Evolutionary conservation across 2,113 vertebrate species (phyloP).

Genomic region (Apodemus sylvaticus): DNA sequence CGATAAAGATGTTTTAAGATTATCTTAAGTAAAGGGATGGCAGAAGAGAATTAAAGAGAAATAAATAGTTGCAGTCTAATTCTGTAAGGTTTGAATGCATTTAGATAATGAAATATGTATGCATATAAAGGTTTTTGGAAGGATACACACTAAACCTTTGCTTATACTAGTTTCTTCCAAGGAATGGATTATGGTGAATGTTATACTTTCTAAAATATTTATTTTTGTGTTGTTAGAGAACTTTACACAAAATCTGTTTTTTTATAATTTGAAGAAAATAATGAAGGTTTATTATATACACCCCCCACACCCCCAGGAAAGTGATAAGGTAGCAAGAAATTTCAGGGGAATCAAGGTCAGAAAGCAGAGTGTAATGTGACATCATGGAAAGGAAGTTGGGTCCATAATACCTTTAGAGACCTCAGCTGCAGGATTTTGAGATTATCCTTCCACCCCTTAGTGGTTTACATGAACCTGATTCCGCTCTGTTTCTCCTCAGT

Average conservation of each 20-base stretch:
- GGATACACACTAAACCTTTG: background rate
- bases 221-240: background rate
- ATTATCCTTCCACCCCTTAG: background rate
- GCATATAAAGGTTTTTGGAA: background rate
- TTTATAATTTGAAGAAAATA: constrained; percentile 13
- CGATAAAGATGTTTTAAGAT: constrained; percentile 12
- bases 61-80: background rate
- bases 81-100: background rate
- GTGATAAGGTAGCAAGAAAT: background rate
- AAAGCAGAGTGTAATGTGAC: background rate
- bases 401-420: background rate
- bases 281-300: background rate
- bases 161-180: background rate
- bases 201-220: background rate
- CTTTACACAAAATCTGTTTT: background rate
- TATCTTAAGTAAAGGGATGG: background rate
- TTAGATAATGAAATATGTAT: background rate
- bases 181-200: background rate
- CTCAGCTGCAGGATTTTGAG: background rate
- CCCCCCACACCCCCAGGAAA: background rate
- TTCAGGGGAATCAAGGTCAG: background rate
- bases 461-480: background rate
- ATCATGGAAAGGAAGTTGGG: background rate
- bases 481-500: background rate
- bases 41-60: background rate